A percentile compares a stretch with the other conserved stretches of the same genome.
Conservation (phyloP, 2,888 invertebrate species). For the Macropis europaea region DNA sequence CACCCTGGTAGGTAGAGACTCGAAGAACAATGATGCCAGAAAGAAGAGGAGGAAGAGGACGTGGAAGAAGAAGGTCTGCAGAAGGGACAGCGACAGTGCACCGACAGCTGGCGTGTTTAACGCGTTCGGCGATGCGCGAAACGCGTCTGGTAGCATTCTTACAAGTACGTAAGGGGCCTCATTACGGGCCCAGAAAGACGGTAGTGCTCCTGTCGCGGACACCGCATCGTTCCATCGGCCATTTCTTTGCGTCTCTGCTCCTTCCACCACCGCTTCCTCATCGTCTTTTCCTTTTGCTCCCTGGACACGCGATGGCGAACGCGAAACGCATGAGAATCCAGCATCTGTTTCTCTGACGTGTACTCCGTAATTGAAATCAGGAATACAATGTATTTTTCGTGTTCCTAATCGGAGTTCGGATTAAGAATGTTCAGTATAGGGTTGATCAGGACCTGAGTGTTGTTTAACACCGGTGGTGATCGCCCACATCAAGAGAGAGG, state of each 20-base stretch:
- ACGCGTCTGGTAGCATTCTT: slow-evolving; percentile 73
- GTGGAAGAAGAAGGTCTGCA: slow-evolving; percentile 36
- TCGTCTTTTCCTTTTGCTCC: slow-evolving; percentile 4
- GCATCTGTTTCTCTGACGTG: neutral
- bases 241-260: slow-evolving; percentile 30
- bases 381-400: too few relatives aligned
- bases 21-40: slow-evolving; percentile 35
- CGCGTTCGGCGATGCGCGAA: slow-evolving; percentile 71
- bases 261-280: neutral
- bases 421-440: too few relatives aligned
- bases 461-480: too few relatives aligned
- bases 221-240: slow-evolving; percentile 25
- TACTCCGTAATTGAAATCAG: neutral
- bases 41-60: slow-evolving; percentile 19
- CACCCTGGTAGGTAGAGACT: neutral
- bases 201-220: slow-evolving; percentile 48
- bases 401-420: too few relatives aligned
- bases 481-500: too few relatives aligned
- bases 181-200: slow-evolving; percentile 65
- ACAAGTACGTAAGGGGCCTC: slow-evolving; percentile 67
- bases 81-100: slow-evolving; percentile 50
- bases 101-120: slow-evolving; percentile 70
- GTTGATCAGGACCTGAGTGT: too few relatives aligned
- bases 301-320: neutral
- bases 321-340: slow-evolving; percentile 1